These are phyloP conservation scores for Bombus picipes DNA, from an alignment of 1,140 invertebrate species.

Conservation along the genomic window DNA sequence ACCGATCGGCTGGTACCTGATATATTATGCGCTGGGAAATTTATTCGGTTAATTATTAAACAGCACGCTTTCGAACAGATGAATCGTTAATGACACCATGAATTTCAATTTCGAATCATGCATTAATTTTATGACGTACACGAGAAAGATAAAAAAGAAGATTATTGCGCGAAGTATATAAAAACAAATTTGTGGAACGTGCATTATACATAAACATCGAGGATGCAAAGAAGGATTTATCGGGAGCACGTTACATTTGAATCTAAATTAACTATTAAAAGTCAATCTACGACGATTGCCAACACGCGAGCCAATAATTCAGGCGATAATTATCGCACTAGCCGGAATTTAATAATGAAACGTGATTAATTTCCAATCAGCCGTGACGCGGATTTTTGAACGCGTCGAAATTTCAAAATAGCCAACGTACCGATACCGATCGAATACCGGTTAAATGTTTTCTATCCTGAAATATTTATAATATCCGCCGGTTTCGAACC, in stretches of 20 bases:
- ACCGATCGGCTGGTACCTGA: not conserved
- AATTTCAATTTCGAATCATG: not conserved
- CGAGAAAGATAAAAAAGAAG: not conserved
- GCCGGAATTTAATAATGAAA: not conserved
- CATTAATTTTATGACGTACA: not conserved
- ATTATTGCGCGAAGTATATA: too few species aligned
- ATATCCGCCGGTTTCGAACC: too few species aligned
- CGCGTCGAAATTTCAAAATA: not conserved
- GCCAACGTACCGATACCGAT: not conserved
- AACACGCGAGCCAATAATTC: not conserved
- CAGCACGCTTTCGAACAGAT: not conserved
- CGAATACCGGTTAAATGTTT: not conserved
- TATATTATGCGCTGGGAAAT: not conserved
- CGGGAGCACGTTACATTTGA: not conserved
- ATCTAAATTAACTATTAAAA: slow-evolving; percentile 16
- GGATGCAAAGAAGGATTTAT: not conserved
- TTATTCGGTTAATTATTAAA: not conserved
- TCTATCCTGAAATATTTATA: not conserved
- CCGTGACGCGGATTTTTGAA: not conserved
- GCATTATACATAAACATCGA: not conserved
- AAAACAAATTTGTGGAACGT: too few species aligned
- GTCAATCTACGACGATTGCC: slow-evolving; percentile 1
- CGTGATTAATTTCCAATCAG: slow-evolving; percentile 23
- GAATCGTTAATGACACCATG: not conserved
- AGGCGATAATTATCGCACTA: not conserved